Conservation (phyloP, 1,140 invertebrate species). For the Eriosoma lanigerum region DNA sequence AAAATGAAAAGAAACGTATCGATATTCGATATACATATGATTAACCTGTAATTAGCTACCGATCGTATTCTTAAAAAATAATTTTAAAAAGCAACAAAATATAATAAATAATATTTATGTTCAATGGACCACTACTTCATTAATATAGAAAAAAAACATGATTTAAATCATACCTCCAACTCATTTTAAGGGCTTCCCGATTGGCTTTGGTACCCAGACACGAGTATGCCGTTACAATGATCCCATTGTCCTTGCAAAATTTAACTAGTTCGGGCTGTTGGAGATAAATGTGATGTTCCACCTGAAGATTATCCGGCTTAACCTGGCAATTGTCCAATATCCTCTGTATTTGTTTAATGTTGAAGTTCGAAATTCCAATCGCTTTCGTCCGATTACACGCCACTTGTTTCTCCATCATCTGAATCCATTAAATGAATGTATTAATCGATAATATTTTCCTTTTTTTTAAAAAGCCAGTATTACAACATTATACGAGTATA, state of each 20-base stretch:
- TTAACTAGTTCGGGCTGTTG: slow-evolving; percentile 74
- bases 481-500: too few species aligned
- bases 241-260: slow-evolving; percentile 68
- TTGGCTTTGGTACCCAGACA: slow-evolving; percentile 71
- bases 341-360: slow-evolving; percentile 67
- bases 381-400: slow-evolving; percentile 67
- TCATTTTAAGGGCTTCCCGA: slow-evolving; percentile 61
- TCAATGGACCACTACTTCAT: too few species aligned
- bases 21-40: too few species aligned
- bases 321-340: slow-evolving; percentile 68
- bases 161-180: not conserved
- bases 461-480: too few species aligned
- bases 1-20: too few species aligned
- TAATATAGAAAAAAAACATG: too few species aligned
- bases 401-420: slow-evolving; percentile 75
- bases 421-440: not conserved
- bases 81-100: too few species aligned
- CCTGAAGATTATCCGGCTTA: slow-evolving; percentile 71
- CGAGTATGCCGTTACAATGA: slow-evolving; percentile 76
- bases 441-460: not conserved
- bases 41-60: too few species aligned
- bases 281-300: slow-evolving; percentile 83
- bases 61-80: too few species aligned
- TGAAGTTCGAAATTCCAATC: slow-evolving; percentile 82
- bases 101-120: too few species aligned